Evolutionary conservation across 1,140 invertebrate genomes (phyloP), one percentile per base, ranked within the genome.

Genomic region (Mercenaria mercenaria): DNA sequence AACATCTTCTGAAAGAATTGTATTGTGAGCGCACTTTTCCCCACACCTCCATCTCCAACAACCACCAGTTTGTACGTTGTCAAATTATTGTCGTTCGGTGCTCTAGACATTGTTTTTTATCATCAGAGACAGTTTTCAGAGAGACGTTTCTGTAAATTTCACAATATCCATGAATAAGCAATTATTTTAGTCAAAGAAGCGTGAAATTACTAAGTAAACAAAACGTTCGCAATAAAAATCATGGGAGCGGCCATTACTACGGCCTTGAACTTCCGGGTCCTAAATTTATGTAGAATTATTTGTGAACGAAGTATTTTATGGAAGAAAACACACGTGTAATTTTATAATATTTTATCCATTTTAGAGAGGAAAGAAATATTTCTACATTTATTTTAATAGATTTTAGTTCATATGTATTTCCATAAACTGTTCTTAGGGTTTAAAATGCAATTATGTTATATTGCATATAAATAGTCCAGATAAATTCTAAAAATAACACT

Each of bases 1-100:
- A 99, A 99, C 96, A 98, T 99, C 94, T 99, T 99, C 93, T 99
- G 99, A 86, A 99, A 99, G 96, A 99, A 99, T 97, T 99, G 98
- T 94, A 99, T 99, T 0, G 98, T 99, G 84, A 99, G 97, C 1
- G 98, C 98, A 91, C 98, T 98, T 96, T 99, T 99, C 26, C 98
- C 98, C 47, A 99, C 98, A 97, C 94, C 98, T 93, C 96, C 98
- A 96, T 98, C 98, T 20, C 98, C 98, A 43, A 99, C 98, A 39
- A 99, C 98, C 61, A 99, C 98, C 89, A 99, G 95, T 95, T 98
- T 99, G 93, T 98, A 98, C 91, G 98, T 98, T 61, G 97, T 97
- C 83, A 98, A 96, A 94, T 98, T 98, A 93, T 98, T 98, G 79
- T 97, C 97, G 95, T 98, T 98, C 95, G 98, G 98, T 18, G 93